Percentiles rank a stretch among this genome's conserved stretches.
Evolutionary conservation across 2,113 vertebrate species (phyloP).

Genomic region (Barnardius zonarius): DNA sequence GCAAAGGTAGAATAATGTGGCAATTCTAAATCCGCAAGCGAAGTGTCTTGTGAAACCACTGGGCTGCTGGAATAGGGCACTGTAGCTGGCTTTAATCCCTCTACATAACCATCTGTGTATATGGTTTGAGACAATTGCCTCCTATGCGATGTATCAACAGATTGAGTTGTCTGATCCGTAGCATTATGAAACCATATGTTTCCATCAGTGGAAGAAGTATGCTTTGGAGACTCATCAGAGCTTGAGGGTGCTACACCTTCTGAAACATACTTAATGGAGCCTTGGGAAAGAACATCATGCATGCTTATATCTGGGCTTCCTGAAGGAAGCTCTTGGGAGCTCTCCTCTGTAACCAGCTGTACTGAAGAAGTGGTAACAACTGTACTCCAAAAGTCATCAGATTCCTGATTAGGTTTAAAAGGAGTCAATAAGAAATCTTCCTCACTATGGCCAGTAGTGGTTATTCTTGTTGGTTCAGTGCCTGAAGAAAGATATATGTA

Average conservation of each 20-base stretch:
- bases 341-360: slow-evolving; percentile 34
- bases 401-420: slow-evolving; percentile 49
- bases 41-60: slow-evolving; percentile 33
- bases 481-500: slow-evolving; percentile 58
- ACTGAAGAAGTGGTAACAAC: slow-evolving; percentile 56
- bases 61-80: slow-evolving; percentile 51
- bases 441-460: slow-evolving; percentile 52
- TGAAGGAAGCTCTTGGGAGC: slow-evolving; percentile 65
- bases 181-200: slow-evolving; percentile 30
- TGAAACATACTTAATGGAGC: slow-evolving; percentile 47
- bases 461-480: slow-evolving; percentile 60
- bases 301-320: slow-evolving; percentile 54
- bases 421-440: slow-evolving; percentile 63
- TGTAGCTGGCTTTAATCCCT: slow-evolving; percentile 44
- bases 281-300: slow-evolving; percentile 44
- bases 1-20: slow-evolving; percentile 69
- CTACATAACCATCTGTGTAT: slow-evolving; percentile 5
- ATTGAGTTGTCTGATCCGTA: neutral
- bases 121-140: slow-evolving; percentile 46
- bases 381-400: slow-evolving; percentile 68
- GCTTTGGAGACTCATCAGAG: slow-evolving; percentile 37
- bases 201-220: slow-evolving; percentile 16
- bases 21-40: slow-evolving; percentile 64
- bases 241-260: slow-evolving; percentile 52
- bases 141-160: slow-evolving; percentile 6